A percentile compares a stretch with the other conserved stretches of the same genome.
Evolutionary conservation across 2,888 invertebrate genomes (phyloP).

Genomic region (Nephrotoma flavescens): DNA sequence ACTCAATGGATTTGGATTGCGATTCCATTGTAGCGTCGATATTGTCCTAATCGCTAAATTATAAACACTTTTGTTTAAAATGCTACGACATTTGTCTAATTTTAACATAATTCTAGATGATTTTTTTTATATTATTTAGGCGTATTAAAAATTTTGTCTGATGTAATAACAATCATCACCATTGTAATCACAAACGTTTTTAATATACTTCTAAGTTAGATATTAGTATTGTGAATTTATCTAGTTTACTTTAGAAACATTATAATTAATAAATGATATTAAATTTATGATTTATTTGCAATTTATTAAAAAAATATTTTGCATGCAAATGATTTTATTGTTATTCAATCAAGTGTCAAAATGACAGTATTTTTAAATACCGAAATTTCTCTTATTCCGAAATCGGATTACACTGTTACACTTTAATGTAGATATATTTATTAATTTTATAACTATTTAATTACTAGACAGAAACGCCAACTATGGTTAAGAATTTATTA

Average conservation of each 20-base stretch:
- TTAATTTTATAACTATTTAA: neutral
- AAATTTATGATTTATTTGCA: neutral
- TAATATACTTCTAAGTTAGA: neutral
- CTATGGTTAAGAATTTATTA: neutral
- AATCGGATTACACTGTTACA: neutral
- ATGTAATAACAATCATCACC: neutral
- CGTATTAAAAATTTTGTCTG: neutral
- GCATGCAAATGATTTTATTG: neutral
- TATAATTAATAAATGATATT: neutral
- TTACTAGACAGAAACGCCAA: neutral
- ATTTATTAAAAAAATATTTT: neutral
- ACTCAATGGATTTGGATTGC: neutral
- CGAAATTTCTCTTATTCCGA: neutral
- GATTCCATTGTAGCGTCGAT: neutral
- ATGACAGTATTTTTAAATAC: neutral
- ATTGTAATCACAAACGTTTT: neutral
- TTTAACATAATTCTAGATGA: neutral
- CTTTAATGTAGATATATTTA: neutral
- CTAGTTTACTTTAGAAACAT: neutral
- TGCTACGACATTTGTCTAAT: conserved; percentile 1
- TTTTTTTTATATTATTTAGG: neutral
- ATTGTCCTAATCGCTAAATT: neutral
- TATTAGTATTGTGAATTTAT: neutral
- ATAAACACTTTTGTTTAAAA: conserved; percentile 5
- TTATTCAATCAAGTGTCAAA: neutral